Conservation (phyloP, 1,140 invertebrate genomes). For the Drosophila burlai region DNA sequence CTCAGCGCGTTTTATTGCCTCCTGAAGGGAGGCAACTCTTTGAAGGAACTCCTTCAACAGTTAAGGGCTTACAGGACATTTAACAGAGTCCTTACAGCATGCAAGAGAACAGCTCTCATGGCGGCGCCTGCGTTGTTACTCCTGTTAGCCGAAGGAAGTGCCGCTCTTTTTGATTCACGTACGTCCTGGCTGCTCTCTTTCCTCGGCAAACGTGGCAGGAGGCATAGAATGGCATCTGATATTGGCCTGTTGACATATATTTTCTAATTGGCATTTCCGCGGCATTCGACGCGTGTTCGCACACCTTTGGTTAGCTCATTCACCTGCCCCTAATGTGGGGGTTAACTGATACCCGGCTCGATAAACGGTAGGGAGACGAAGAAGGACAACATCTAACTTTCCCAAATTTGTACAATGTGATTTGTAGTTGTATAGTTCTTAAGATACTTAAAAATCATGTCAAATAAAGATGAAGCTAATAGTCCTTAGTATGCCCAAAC, state of each 20-base stretch:
- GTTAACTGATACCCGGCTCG: background rate
- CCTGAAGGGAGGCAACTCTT: constrained; percentile 44
- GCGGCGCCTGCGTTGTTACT: constrained; percentile 35
- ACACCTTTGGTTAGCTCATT: constrained; percentile 16
- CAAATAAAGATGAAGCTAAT: too few species aligned
- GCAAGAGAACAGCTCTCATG: background rate
- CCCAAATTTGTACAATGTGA: background rate
- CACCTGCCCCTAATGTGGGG: background rate
- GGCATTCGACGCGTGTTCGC: constrained; percentile 31
- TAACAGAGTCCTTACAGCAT: constrained; percentile 27
- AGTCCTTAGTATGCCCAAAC: background rate
- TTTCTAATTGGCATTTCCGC: constrained; percentile 77
- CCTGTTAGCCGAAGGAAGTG: constrained; percentile 20
- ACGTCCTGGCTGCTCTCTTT: constrained; percentile 31
- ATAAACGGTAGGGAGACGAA: background rate
- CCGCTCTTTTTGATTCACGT: constrained; percentile 35
- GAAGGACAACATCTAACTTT: too few species aligned
- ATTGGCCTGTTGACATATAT: constrained; percentile 77
- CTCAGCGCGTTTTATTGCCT: constrained; percentile 51
- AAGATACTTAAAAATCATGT: background rate
- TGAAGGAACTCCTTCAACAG: constrained; percentile 2
- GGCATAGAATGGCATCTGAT: constrained; percentile 35
- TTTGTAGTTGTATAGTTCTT: background rate
- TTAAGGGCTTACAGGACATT: constrained; percentile 8
- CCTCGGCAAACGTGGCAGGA: background rate